Conservation (phyloP, 2,888 invertebrate genomes). For the Linyphia triangularis region DNA sequence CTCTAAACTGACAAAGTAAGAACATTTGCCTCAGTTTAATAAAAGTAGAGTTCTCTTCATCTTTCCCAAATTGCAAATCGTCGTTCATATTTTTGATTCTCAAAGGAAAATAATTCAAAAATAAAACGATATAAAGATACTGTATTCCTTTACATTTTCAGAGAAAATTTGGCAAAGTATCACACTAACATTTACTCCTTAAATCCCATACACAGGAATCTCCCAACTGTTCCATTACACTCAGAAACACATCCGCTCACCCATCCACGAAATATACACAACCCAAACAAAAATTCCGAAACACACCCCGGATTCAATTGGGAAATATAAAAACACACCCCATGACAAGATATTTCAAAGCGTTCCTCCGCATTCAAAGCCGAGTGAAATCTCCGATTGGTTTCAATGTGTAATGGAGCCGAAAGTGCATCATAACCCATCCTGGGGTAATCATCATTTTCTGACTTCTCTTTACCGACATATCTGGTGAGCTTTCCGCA, state of each 20-base stretch:
- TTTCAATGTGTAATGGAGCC: constrained; percentile 63
- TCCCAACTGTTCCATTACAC: constrained; percentile 11
- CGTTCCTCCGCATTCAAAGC: constrained; percentile 24
- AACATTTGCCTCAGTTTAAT: too few species aligned
- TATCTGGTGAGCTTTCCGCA: background rate
- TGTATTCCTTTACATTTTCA: background rate
- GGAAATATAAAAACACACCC: constrained; percentile 42
- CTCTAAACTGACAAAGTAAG: too few species aligned
- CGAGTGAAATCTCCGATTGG: constrained; percentile 38
- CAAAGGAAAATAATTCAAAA: too few species aligned
- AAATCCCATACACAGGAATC: background rate
- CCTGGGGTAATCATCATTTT: constrained; percentile 70
- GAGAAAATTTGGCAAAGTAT: background rate
- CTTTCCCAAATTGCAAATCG: too few species aligned
- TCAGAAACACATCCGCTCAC: background rate
- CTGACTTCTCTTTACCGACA: constrained; percentile 7
- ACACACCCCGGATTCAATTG: constrained; percentile 54
- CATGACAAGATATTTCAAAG: constrained; percentile 55
- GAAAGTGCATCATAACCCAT: constrained; percentile 68
- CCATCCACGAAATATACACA: constrained; percentile 18
- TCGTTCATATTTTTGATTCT: too few species aligned
- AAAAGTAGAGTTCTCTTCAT: too few species aligned
- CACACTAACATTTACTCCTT: background rate
- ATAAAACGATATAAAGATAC: too few species aligned
- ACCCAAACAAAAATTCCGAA: constrained; percentile 33